Percentiles rank a stretch among this genome's conserved stretches.
Conservation (phyloP, 2,888 invertebrate genomes). For the Melolontha melolontha region DNA sequence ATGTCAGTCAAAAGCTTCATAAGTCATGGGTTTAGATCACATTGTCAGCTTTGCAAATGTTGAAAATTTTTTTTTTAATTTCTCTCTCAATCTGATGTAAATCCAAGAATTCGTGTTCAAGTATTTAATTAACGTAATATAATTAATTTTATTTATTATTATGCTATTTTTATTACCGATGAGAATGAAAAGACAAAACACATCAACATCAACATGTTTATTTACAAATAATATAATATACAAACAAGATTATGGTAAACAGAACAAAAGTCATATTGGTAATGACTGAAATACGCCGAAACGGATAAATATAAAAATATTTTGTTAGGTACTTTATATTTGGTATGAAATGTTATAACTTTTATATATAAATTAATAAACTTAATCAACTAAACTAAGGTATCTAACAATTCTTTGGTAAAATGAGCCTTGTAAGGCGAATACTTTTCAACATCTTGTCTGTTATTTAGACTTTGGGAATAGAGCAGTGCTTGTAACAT, state of each 20-base stretch:
- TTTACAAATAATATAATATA: slow-evolving; percentile 44
- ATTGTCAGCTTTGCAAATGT: no score
- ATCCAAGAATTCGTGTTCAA: no score
- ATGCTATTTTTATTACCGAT: no score
- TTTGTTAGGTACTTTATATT: slow-evolving; percentile 65
- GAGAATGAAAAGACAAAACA: no score
- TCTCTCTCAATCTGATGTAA: no score
- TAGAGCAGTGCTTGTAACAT: slow-evolving; percentile 64
- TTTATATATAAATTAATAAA: slow-evolving; percentile 43
- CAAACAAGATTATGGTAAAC: slow-evolving; percentile 39
- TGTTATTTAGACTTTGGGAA: slow-evolving; percentile 51
- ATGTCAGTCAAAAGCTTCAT: no score
- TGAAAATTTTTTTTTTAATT: no score
- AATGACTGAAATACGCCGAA: slow-evolving; percentile 34
- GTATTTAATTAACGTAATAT: no score
- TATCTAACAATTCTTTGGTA: slow-evolving; percentile 67
- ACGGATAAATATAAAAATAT: slow-evolving; percentile 43
- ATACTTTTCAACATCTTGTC: slow-evolving; percentile 47
- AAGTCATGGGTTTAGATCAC: no score
- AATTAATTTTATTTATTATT: no score
- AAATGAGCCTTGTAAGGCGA: slow-evolving; percentile 57
- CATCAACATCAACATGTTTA: slow-evolving; percentile 43
- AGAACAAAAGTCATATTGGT: slow-evolving; percentile 36
- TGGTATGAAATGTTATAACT: slow-evolving; percentile 61
- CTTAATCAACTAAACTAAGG: slow-evolving; percentile 60